Conservation (phyloP, 2,113 vertebrate species). For the Columba livia region DNA sequence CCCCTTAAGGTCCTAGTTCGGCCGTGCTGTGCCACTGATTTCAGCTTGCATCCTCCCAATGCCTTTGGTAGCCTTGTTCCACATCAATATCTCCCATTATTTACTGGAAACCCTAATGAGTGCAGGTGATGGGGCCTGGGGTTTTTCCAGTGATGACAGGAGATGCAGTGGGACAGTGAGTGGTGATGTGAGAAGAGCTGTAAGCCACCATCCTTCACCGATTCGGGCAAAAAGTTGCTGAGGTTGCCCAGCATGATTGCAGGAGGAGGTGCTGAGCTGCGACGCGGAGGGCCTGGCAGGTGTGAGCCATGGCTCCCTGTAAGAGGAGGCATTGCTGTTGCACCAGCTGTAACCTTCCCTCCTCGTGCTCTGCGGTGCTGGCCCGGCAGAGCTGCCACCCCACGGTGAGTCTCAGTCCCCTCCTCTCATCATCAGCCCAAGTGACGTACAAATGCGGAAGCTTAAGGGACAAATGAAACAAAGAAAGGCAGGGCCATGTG, state of each 20-base stretch:
- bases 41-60: neutral
- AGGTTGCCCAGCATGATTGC: neutral
- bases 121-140: neutral
- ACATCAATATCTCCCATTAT: neutral
- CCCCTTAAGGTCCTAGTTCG: neutral
- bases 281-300: accelerated
- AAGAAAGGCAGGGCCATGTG: slow-evolving; percentile 59
- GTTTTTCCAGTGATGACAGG: neutral
- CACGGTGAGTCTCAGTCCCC: neutral
- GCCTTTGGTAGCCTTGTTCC: neutral
- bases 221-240: neutral
- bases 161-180: neutral
- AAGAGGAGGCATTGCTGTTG: neutral
- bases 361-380: accelerated
- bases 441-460: neutral
- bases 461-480: neutral
- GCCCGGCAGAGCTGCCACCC: neutral
- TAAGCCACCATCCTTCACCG: neutral
- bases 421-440: neutral
- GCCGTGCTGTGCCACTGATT: neutral
- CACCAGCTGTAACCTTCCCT: neutral
- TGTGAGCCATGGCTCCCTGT: accelerated
- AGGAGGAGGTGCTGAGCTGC: neutral
- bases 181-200: neutral
- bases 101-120: neutral